Percentiles rank a stretch among this genome's conserved stretches.
Conservation (phyloP, 2,888 invertebrate species). For the Frankliniella fusca region DNA sequence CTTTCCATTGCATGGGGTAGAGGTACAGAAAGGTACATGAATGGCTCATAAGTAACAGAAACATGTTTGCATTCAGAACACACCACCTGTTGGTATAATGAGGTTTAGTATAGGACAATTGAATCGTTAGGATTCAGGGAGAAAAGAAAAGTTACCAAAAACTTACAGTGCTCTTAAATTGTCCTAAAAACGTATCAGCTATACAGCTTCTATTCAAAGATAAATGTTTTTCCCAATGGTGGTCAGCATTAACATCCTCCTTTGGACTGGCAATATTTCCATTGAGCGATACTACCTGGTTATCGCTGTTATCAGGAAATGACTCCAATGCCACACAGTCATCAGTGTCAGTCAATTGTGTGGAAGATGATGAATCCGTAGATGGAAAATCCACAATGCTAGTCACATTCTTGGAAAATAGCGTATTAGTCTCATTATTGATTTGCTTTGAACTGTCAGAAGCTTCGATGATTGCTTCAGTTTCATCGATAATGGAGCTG, state of each 20-base stretch:
- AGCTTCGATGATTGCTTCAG: background rate
- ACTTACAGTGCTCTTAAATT: conserved; percentile 59
- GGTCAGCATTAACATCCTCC: conserved; percentile 50
- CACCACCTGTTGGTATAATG: conserved; percentile 51
- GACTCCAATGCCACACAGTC: background rate
- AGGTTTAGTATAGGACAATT: background rate
- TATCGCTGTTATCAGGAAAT: background rate
- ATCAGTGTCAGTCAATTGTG: background rate
- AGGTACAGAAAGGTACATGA: conserved; percentile 64
- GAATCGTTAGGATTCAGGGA: conserved; percentile 17
- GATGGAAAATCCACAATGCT: background rate
- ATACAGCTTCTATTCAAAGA: conserved; percentile 56
- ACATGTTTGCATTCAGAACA: conserved; percentile 58
- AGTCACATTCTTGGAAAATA: background rate
- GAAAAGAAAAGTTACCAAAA: background rate
- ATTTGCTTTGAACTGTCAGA: background rate
- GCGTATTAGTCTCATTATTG: background rate
- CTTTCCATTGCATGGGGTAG: conserved; percentile 60
- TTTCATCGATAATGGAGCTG: background rate
- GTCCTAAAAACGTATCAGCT: conserved; percentile 60
- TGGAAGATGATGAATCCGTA: background rate
- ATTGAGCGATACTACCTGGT: background rate
- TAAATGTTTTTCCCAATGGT: conserved; percentile 56
- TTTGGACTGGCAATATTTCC: conserved; percentile 39
- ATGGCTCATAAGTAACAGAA: conserved; percentile 62